Base-by-base conservation (phyloP, 1,140 invertebrate genomes). In the Daktulosphaira vitifoliae region DNA sequence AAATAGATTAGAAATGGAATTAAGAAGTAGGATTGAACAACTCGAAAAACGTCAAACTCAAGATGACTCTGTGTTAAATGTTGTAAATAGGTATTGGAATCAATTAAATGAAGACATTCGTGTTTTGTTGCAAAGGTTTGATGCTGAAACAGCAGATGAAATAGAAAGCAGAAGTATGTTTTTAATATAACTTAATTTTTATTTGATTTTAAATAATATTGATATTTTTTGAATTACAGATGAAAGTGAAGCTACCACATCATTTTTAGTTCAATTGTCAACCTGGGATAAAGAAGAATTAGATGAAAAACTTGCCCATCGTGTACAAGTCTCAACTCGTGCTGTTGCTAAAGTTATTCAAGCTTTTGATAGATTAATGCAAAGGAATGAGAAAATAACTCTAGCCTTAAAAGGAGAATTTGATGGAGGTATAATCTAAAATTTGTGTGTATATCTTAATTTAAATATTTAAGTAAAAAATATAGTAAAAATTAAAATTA, bases 31-130 rank as follows among this genome's bases (percentile, higher is more conserved):
- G 69, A 97, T 98, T 70, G 94, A 98, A 76, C 93, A 98, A 76
- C 78, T 98, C 68, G 94, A 98, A 74, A 96, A 96, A 75, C 78
- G 95, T 54, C 95, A 98, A 75, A 92, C 92, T 42, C 93, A 96
- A 76, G 95, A 98, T 77, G 96, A 99, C 82, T 92, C 93, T 68
- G 94, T 98, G 13, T 78, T 98, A 9, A 96, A 95, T 80, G 93
- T 97, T 66, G 92, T 99, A 8, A 98, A 98, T 79, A 81, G 95
- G 67, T 97, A 98, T 76, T 98, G 95, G 95, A 98, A 94, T 79
- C 87, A 94, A 73, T 78, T 96, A 13, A 95, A 98, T 80, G 95
- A 98, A 80, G 95, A 98, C 77, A 92, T 98, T 68, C 78, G 95
- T 70, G 86, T 98, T 29, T 74, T 98, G 23, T 77, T 98, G 66